Evolutionary conservation across 1,140 invertebrate species (phyloP).

Genomic region (Lasioglossum baleicum): DNA sequence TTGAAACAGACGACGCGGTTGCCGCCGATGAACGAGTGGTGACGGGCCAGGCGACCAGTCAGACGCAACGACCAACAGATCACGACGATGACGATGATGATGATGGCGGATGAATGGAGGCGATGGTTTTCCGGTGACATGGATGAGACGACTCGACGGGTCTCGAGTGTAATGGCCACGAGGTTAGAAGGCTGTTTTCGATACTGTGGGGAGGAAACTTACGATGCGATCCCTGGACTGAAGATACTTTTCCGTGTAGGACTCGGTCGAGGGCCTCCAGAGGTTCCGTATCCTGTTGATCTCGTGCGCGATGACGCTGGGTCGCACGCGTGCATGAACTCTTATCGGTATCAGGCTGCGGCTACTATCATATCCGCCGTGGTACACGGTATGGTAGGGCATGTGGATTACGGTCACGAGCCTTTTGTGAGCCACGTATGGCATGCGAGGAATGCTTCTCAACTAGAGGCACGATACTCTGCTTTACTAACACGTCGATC

Average conservation of each 20-base stretch:
- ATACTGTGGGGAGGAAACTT: slow-evolving; percentile 70
- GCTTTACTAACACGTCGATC: slow-evolving; percentile 51
- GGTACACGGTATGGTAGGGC: slow-evolving; percentile 70
- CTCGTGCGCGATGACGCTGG: slow-evolving; percentile 86
- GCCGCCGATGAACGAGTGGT: slow-evolving; percentile 1
- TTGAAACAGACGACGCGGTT: slow-evolving; percentile 37
- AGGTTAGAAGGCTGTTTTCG: neutral
- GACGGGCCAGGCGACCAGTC: neutral
- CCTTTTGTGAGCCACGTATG: slow-evolving; percentile 84
- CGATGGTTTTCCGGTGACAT: slow-evolving; percentile 17
- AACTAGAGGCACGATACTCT: slow-evolving; percentile 69
- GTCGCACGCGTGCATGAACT: slow-evolving; percentile 83
- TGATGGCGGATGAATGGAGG: slow-evolving; percentile 11
- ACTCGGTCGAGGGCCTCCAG: slow-evolving; percentile 81
- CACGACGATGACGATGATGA: slow-evolving; percentile 11
- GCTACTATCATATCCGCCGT: slow-evolving; percentile 44
- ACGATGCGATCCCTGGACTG: slow-evolving; percentile 87
- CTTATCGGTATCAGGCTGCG: slow-evolving; percentile 72
- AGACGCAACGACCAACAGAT: slow-evolving; percentile 1
- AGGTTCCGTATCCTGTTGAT: slow-evolving; percentile 86
- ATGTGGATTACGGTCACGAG: slow-evolving; percentile 79
- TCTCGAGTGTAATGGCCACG: neutral
- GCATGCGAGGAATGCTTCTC: slow-evolving; percentile 78
- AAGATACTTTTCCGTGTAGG: slow-evolving; percentile 87
- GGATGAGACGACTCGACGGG: slow-evolving; percentile 18